Percentiles rank a stretch among this genome's conserved stretches.
Evolutionary conservation across 2,113 vertebrate species (phyloP).

Genomic region (Rostratula benghalensis): DNA sequence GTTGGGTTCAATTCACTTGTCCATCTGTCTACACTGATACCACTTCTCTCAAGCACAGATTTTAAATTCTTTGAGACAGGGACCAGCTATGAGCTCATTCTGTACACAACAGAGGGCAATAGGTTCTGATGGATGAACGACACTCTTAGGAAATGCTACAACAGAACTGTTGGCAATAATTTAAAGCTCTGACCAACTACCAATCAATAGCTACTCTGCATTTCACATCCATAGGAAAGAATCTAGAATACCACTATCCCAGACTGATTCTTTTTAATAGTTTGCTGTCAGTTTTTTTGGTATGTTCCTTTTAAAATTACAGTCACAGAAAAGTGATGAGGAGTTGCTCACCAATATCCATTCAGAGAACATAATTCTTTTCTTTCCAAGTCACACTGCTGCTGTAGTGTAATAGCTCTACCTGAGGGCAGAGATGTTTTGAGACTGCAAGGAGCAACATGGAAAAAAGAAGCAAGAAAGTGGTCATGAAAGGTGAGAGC

Average conservation of each 20-base stretch:
- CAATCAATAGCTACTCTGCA: not conserved
- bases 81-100: not conserved
- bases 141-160: fast-evolving
- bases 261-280: not conserved
- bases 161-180: not conserved
- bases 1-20: not conserved
- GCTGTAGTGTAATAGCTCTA: not conserved
- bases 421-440: fast-evolving
- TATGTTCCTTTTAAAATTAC: not conserved
- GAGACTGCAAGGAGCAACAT: not conserved
- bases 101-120: not conserved
- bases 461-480: not conserved
- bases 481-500: not conserved
- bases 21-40: not conserved
- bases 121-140: not conserved
- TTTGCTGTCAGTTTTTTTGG: not conserved
- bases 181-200: not conserved
- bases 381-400: not conserved
- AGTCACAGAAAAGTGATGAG: not conserved
- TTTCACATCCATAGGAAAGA: not conserved
- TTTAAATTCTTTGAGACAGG: not conserved
- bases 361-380: not conserved
- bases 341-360: not conserved
- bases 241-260: not conserved
- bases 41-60: not conserved